Evolutionary conservation across 2,113 vertebrate genomes (phyloP).

Genomic region (Eublepharis macularius): DNA sequence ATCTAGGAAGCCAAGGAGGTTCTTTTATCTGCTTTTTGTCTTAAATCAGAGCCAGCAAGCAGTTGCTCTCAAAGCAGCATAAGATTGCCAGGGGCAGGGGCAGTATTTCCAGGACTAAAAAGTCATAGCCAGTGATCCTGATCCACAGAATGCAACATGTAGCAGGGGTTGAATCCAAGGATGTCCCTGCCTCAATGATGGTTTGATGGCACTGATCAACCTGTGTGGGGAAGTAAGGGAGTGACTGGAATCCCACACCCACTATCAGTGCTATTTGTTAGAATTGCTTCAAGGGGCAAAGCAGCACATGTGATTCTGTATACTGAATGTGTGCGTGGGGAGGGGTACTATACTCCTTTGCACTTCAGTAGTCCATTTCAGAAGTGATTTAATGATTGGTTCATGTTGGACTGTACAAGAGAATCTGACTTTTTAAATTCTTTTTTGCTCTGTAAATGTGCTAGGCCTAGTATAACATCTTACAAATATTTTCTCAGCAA

Average conservation of each 20-base stretch:
- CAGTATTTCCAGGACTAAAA: background rate
- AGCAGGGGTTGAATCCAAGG: background rate
- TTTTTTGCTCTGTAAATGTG: background rate
- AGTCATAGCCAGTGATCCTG: background rate
- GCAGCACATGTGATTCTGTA: background rate
- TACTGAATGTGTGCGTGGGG: no score
- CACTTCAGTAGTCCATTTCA: background rate
- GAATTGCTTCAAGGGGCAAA: no score
- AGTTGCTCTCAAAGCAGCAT: background rate
- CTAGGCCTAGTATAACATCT: background rate
- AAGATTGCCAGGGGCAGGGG: background rate
- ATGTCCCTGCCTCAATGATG: background rate
- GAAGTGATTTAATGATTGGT: background rate
- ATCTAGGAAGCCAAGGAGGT: rapidly evolving
- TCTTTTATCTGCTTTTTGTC: background rate
- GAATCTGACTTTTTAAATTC: background rate
- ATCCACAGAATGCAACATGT: background rate
- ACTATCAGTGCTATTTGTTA: background rate
- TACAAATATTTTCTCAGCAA: background rate
- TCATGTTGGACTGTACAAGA: background rate
- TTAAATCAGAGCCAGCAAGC: background rate
- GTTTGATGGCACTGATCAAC: background rate
- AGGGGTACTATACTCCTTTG: background rate
- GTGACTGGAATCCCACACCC: background rate
- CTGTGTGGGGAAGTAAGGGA: background rate